phyloP scores from a whole-genome alignment of 1,140 invertebrate genomes.

The Drosophila pectinifera region DNA sequence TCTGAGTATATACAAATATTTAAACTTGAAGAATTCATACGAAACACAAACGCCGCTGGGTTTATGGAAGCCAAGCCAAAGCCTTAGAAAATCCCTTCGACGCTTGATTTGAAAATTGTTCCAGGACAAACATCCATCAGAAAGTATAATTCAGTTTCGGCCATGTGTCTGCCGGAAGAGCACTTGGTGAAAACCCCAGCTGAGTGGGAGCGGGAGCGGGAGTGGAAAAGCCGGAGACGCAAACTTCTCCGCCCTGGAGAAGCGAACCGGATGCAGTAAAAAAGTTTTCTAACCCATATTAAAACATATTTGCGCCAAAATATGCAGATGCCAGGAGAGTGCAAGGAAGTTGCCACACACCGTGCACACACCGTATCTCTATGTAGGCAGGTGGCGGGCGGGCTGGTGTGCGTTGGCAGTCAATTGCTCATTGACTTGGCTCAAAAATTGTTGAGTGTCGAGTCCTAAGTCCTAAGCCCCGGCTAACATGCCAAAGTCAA shows the following conservation, averaged over 20 bases:
- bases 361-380: constrained; percentile 9
- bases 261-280: constrained; percentile 30
- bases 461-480: constrained; percentile 51
- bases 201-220: not conserved
- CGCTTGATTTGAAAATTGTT: constrained; percentile 12
- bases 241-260: constrained; percentile 31
- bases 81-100: constrained; percentile 16
- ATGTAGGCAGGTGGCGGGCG: constrained; percentile 1
- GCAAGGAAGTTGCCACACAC: constrained; percentile 30
- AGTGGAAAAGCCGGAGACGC: not conserved
- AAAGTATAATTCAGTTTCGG: constrained; percentile 40
- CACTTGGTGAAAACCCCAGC: constrained; percentile 36
- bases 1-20: too few species aligned
- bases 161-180: constrained; percentile 43
- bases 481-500: constrained; percentile 60
- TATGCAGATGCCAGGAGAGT: constrained; percentile 52
- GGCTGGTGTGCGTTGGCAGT: constrained; percentile 39
- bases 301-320: constrained; percentile 65
- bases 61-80: constrained; percentile 5
- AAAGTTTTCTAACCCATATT: constrained; percentile 59
- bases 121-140: constrained; percentile 48
- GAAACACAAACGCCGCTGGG: not conserved
- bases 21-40: too few species aligned
- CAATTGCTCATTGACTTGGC: constrained; percentile 80
- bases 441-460: constrained; percentile 47